Percentiles rank a stretch among this genome's conserved stretches.
Evolutionary conservation across 2,797 vertebrate genomes (phyloP).

Genomic region (Tenualosa thibaudeaui): DNA sequence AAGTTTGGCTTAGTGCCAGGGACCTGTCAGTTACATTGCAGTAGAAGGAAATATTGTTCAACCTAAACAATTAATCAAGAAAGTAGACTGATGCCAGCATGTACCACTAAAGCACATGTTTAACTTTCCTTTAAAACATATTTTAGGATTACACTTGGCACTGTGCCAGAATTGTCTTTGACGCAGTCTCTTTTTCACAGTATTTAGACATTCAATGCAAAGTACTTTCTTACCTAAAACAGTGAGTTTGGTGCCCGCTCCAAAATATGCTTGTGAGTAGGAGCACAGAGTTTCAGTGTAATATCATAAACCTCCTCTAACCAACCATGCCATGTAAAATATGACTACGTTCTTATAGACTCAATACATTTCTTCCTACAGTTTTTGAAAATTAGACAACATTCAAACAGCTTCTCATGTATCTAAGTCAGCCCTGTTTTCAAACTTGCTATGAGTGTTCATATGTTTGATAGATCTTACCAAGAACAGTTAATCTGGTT

Average conservation of each 20-base stretch:
- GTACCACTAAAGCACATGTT: neutral
- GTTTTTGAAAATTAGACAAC: neutral
- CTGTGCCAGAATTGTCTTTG: neutral
- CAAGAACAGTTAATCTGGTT: slow-evolving; percentile 70
- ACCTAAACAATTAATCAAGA: neutral
- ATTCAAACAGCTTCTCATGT: neutral
- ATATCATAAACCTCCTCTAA: slow-evolving; percentile 40
- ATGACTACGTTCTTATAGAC: neutral
- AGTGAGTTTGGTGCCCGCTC: slow-evolving; percentile 73
- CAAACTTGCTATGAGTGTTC: neutral
- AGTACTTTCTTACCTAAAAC: slow-evolving; percentile 71
- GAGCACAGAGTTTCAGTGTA: slow-evolving; percentile 52
- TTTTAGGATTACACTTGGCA: neutral
- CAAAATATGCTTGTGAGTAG: slow-evolving; percentile 58
- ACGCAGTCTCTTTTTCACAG: neutral
- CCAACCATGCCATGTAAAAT: neutral
- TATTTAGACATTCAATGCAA: neutral
- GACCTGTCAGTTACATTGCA: neutral
- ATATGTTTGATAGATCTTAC: slow-evolving; percentile 59
- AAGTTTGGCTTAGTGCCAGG: neutral
- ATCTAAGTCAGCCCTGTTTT: neutral
- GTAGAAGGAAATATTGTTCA: neutral
- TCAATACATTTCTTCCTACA: neutral
- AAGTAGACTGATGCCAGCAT: neutral
- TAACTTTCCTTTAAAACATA: neutral